These are phyloP conservation scores for Galeruca laticollis DNA, from an alignment of 2,888 invertebrate species.

Conservation along the genomic window DNA sequence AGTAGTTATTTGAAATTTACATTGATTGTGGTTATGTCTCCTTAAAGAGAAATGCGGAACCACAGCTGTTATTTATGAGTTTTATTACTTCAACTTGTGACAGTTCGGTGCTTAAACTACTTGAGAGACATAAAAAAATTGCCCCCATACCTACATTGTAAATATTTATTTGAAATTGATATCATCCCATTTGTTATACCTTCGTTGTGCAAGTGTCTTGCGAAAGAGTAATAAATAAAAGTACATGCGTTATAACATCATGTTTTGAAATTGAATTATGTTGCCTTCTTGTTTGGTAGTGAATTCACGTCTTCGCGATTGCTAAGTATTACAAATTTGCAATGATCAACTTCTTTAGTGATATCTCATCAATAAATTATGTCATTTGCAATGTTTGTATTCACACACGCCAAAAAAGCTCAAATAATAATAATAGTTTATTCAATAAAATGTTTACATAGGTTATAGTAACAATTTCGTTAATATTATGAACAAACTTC, in stretches of 20 bases:
- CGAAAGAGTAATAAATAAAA: constrained; percentile 22
- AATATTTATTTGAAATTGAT: background rate
- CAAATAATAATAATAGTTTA: too few species aligned
- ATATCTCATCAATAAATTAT: constrained; percentile 33
- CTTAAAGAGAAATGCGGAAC: too few species aligned
- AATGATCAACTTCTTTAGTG: constrained; percentile 35
- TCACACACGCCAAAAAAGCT: constrained; percentile 30
- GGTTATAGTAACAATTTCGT: too few species aligned
- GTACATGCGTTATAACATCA: constrained; percentile 30
- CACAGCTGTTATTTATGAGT: too few species aligned
- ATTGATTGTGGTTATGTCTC: too few species aligned
- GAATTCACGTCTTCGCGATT: constrained; percentile 32
- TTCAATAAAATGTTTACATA: too few species aligned
- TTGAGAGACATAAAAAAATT: too few species aligned
- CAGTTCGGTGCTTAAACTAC: too few species aligned
- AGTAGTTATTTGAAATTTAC: too few species aligned
- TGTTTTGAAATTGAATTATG: constrained; percentile 29
- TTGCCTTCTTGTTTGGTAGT: constrained; percentile 30
- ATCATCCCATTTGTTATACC: background rate
- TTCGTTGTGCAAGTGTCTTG: background rate
- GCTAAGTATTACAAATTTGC: constrained; percentile 39
- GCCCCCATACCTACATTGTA: background rate
- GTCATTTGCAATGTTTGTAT: constrained; percentile 37
- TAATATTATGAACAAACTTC: too few species aligned
- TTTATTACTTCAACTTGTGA: too few species aligned